These are phyloP conservation scores for Caenorhabditis sinica DNA, from an alignment of 2,888 invertebrate species.

Conservation along the genomic window DNA sequence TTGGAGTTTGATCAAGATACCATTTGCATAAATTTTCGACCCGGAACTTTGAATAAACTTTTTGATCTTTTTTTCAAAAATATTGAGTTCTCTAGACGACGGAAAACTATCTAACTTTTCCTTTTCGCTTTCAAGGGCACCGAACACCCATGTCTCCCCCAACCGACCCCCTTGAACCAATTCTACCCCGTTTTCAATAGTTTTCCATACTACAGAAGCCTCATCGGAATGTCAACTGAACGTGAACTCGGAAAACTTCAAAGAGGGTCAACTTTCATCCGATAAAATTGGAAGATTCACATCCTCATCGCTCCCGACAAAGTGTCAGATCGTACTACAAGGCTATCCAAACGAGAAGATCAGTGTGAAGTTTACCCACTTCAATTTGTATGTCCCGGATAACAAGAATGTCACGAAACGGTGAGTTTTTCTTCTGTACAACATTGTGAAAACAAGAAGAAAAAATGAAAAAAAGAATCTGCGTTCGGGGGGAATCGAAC, in stretches of 20 bases:
- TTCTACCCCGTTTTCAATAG: not conserved
- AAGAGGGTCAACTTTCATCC: conserved; percentile 67
- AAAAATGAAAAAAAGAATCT: conserved; percentile 53
- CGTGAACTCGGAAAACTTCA: conserved; percentile 67
- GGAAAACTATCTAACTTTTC: too few relatives aligned
- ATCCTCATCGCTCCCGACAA: conserved; percentile 64
- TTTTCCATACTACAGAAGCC: conserved; percentile 43
- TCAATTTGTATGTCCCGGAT: conserved; percentile 80
- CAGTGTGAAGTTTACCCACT: conserved; percentile 78
- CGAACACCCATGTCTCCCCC: not conserved
- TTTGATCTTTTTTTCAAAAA: not conserved
- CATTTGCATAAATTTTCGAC: too few relatives aligned
- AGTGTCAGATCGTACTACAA: conserved; percentile 69
- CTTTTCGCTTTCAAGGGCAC: not conserved
- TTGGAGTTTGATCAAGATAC: too few relatives aligned
- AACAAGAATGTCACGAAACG: conserved; percentile 68
- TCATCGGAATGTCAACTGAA: conserved; percentile 65
- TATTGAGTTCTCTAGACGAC: too few relatives aligned
- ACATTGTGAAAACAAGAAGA: not conserved
- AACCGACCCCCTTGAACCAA: not conserved
- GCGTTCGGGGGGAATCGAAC: conserved; percentile 78
- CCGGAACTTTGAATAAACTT: too few relatives aligned
- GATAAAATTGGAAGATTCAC: conserved; percentile 60
- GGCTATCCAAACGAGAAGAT: conserved; percentile 80
- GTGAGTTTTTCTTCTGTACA: conserved; percentile 34